Percentiles rank a stretch among this genome's conserved stretches.
phyloP scores from a whole-genome alignment of 2,888 invertebrate species.

The Polyommatus icarus region DNA sequence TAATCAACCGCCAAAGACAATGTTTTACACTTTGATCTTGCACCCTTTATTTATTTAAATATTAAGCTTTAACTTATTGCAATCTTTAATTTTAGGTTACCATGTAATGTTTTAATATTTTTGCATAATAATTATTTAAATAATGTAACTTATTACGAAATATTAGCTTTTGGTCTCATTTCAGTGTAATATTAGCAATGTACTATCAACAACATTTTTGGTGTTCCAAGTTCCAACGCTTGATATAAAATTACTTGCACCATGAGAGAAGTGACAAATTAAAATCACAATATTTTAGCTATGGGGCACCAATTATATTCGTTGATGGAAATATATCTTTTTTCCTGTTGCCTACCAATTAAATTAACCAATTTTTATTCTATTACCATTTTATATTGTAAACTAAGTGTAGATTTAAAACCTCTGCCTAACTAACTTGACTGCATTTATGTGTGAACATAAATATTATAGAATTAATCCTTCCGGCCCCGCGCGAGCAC shows the following conservation, averaged over 20 bases:
- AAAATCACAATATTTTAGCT: neutral
- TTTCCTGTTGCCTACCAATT: neutral
- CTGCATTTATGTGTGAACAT: neutral
- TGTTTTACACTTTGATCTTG: slow-evolving; percentile 7
- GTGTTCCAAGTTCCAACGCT: neutral
- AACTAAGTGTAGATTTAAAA: neutral
- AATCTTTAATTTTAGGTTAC: slow-evolving; percentile 31
- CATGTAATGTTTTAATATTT: slow-evolving; percentile 30
- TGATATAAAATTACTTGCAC: neutral
- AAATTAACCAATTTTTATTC: neutral
- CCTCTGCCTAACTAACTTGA: neutral
- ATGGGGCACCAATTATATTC: neutral
- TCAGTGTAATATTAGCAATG: neutral
- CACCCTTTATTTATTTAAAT: slow-evolving; percentile 14
- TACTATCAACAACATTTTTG: neutral
- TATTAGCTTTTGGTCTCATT: slow-evolving; percentile 22
- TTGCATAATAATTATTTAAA: neutral
- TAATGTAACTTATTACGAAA: slow-evolving; percentile 5
- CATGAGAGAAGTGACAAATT: neutral
- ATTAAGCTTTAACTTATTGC: slow-evolving; percentile 27
- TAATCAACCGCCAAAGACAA: slow-evolving; percentile 22
- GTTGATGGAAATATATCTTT: neutral
- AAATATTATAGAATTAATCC: neutral
- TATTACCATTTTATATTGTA: neutral
- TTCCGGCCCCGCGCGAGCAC: too few species aligned